Evolutionary conservation across 2,113 vertebrate species (phyloP).

Genomic region (Kryptolebias marmoratus): DNA sequence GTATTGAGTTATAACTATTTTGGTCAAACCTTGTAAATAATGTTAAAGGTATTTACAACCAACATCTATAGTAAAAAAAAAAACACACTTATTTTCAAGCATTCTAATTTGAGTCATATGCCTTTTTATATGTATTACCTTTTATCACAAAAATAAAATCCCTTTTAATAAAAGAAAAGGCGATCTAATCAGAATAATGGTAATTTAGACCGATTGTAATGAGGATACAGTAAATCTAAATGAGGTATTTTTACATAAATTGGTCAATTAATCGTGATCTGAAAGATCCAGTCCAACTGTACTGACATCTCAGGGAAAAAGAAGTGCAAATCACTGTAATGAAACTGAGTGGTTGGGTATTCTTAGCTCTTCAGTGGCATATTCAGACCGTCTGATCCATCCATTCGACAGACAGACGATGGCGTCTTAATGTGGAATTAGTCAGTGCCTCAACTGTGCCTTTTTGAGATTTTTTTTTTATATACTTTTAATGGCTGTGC

Average conservation of each 20-base stretch:
- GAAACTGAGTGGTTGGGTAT: conserved; percentile 50
- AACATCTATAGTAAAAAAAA: too few relatives aligned
- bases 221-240: too few relatives aligned
- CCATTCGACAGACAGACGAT: conserved; percentile 41
- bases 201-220: too few relatives aligned
- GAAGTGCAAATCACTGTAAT: conserved; percentile 41
- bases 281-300: conserved; percentile 3
- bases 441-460: conserved; percentile 24
- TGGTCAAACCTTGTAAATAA: too few relatives aligned
- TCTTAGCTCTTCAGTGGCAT: conserved; percentile 54
- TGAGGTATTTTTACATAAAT: not conserved
- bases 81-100: too few relatives aligned
- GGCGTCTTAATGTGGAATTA: conserved; percentile 57
- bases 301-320: conserved; percentile 23
- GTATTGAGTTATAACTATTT: too few relatives aligned
- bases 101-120: too few relatives aligned
- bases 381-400: conserved; percentile 56
- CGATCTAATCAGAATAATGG: too few relatives aligned
- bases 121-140: too few relatives aligned
- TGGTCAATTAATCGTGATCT: not conserved
- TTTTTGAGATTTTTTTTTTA: conserved; percentile 43
- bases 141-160: too few relatives aligned
- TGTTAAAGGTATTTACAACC: too few relatives aligned
- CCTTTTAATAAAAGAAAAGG: too few relatives aligned
- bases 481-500: conserved; percentile 61